Base-by-base conservation (phyloP, 2,113 vertebrate species). In the Vidua macroura region DNA sequence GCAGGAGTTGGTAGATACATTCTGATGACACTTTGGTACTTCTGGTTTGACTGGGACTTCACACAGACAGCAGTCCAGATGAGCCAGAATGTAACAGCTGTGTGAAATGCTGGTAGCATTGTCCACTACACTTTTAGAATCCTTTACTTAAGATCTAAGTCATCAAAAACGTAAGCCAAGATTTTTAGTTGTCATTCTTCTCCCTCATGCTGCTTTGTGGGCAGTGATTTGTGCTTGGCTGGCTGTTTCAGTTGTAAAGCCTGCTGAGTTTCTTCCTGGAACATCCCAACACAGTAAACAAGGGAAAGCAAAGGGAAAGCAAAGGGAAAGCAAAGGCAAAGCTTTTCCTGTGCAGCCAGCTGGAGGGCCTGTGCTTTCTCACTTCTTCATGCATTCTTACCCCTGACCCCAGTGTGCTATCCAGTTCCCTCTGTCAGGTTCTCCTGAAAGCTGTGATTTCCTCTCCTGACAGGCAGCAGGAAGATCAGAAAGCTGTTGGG, bases 401-500 rank as follows among this genome's bases (percentile, higher is more conserved):
- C 97, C 96, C 97, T 98, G 97, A 98, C 98, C 97, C 85, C 31
- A 16, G 72, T 39, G 95, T 95, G 96, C 95, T 97, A 97, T 97
- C 93, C 97, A 98, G 97, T 97, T 97, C 97, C 97, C 95, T 92
- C 64, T 75, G 88, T 97, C 96, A 96, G 94, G 77, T 91, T 95
- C 93, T 95, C 94, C 95, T 91, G 95, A 96, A 97, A 97, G 94
- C 86, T 97, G 97, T 73, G 95, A 97, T 97, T 98, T 98, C 98
- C 98, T 98, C 90, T 98, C 94, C 92, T 97, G 97, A 98, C 97
- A 98, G 94, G 95, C 92, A 64, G 93, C 98, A 98, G 98, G 98
- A 98, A 98, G 95, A 97, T 92, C 96, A 97, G 98, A 98, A 98
- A 97, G 96, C 98, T 98, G 98, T 94, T 96, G 83, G 93, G 92